A percentile compares a stretch with the other conserved stretches of the same genome.
Conservation (phyloP, 2,797 vertebrate species). For the Percopsis omiscomaycus region DNA sequence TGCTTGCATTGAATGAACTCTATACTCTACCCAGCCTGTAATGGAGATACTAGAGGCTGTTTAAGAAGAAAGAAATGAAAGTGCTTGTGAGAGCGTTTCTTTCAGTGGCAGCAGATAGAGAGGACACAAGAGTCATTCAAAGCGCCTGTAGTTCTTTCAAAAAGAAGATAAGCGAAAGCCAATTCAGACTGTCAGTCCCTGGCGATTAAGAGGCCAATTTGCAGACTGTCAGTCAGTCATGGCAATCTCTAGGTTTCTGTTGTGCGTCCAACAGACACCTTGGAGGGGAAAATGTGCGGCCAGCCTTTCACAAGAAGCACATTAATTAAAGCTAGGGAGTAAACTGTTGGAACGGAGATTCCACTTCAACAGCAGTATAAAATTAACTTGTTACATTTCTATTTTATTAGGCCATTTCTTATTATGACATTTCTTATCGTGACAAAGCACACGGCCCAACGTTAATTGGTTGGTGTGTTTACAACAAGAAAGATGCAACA, state of each 20-base stretch:
- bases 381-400: not conserved
- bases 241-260: slow-evolving; percentile 12
- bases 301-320: not conserved
- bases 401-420: no score
- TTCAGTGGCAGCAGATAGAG: slow-evolving; percentile 33
- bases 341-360: not conserved
- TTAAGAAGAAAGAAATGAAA: slow-evolving; percentile 45
- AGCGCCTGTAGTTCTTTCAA: slow-evolving; percentile 31
- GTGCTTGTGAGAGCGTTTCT: slow-evolving; percentile 54
- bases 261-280: slow-evolving; percentile 15
- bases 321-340: not conserved
- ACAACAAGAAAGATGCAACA: no score
- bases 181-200: slow-evolving; percentile 35
- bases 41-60: slow-evolving; percentile 26
- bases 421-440: no score
- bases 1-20: slow-evolving; percentile 37
- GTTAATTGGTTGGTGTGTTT: no score
- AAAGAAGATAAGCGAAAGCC: slow-evolving; percentile 57
- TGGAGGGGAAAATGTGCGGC: not conserved
- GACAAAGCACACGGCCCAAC: no score
- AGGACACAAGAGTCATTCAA: slow-evolving; percentile 46
- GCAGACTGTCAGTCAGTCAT: slow-evolving; percentile 35
- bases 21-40: slow-evolving; percentile 29
- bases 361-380: not conserved
- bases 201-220: slow-evolving; percentile 56